Evolutionary conservation across 2,888 invertebrate genomes (phyloP), one percentile per base, ranked within the genome.

Genomic region (Geotrupes spiniger): DNA sequence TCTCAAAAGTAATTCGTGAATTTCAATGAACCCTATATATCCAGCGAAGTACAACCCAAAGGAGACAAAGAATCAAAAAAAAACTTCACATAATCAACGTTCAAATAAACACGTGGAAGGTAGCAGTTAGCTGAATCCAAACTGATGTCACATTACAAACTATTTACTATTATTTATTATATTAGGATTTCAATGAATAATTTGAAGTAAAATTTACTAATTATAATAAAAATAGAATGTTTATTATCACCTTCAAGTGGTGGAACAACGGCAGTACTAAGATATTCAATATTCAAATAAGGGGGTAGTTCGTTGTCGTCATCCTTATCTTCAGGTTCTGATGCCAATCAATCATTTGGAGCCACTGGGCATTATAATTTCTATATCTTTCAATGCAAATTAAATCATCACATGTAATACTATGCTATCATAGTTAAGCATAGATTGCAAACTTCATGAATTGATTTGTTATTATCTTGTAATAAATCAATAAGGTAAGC

Each of bases 361-460:
- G 76, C 98, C 98, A 99, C 70, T 98, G 96, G 0, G 92, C 91
- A 73, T 99, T 99, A 75, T 98, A 96, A 75, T 93, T 93, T n/a
- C 94, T 84, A 75, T 98, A 99, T 61, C 96, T 89, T 74, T 97
- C 97, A 65, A 86, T 78, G 78, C 92, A 92, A 51, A 98, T 94
- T 63, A 92, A 83, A 45, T 84, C 85, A 9, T 92, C 89, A 97
- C 97, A 98, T 47, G 90, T 89, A 55, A 84, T 84, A 73, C 92
- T 89, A 72, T 89, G 93, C 90, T 65, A 99, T 93, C 40, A 96
- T 89, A 70, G 97, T 95, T 53, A 99, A 81, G 58, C 97, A 96
- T 51, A 87, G 86, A 71, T 96, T 95, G 72, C 97, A 98, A 63
- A 98, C 87, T 76, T 90, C 92, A 56, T 96, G 79, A 53, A 97